Percentiles rank a stretch among this genome's conserved stretches.
Conservation (phyloP, 2,113 vertebrate genomes). For the Setophaga kirtlandii region DNA sequence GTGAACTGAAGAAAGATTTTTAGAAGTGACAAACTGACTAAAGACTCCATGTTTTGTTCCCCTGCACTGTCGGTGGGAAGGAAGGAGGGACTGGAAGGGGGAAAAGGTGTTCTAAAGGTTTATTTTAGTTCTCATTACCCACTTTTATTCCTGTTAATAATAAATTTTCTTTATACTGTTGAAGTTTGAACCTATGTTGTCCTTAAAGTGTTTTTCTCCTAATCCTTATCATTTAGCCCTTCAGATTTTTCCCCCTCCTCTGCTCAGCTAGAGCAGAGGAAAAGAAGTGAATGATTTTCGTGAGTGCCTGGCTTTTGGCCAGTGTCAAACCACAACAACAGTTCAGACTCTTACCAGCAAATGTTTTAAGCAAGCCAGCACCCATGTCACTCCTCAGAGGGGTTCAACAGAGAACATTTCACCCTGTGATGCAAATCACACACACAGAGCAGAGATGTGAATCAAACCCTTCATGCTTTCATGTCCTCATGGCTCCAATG, state of each 20-base stretch:
- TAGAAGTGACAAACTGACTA: neutral
- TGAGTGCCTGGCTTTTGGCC: neutral
- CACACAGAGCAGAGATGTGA: accelerated
- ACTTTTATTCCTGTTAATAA: neutral
- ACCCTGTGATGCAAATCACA: accelerated
- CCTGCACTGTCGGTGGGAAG: accelerated
- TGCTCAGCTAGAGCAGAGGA: neutral
- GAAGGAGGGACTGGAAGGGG: neutral
- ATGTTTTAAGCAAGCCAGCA: neutral
- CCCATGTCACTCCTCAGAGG: neutral
- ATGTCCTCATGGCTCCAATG: neutral
- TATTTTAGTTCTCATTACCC: neutral
- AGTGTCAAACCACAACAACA: neutral
- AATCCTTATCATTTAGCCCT: neutral
- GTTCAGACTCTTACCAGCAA: neutral
- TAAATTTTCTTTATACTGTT: neutral
- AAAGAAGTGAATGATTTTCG: neutral
- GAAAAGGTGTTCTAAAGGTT: neutral
- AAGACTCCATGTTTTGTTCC: neutral
- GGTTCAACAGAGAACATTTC: neutral
- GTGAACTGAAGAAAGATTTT: neutral
- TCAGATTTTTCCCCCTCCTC: neutral
- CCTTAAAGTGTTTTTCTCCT: neutral
- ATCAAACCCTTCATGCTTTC: neutral
- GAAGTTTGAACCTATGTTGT: neutral